Evolutionary conservation across 2,797 vertebrate species (phyloP), one percentile per base, ranked within the genome.

Genomic region (Lepus oiostolus): DNA sequence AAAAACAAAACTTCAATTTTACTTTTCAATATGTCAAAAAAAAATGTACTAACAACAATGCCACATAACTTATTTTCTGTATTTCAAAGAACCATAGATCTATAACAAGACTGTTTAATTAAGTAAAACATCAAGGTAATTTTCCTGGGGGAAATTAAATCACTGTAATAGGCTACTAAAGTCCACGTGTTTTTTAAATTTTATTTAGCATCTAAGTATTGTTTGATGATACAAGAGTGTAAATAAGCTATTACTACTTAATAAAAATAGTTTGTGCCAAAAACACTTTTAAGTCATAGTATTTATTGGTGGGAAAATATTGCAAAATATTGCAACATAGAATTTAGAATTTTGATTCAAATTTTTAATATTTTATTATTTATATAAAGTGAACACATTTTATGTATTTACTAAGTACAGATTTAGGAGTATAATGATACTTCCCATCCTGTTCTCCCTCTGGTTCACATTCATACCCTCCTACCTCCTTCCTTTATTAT

Each of bases 81-180:
- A 74, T 50, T 89, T 86, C 42, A 62, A 86, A 76, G 50, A 88
- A 58, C 11, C 47, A 52, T 19, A 17, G 28, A 21, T 68, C 9
- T 68, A 26, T 7, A 32, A 65, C 60, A 86, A 65, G 0, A 2
- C 7, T 85, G 5, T 1, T 16, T 52, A 82, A 38, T 88, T 74
- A 86, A 79, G 24, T 63, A 58, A 95, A 91, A 89, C 80, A 86
- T 35, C 30, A 28, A 52, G 12, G 10, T 80, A 35, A 84, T 80
- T 94, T 93, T 10, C 16, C 81, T 93, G 85, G n/a, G 32, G 94
- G 60, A 91, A 80, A 93, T 90, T 72, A 60, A 35, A 58, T 74
- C 63, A 68, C 10, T 83, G 12, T 11, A 54, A 7, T 22, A 28
- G 60, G 7, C 1, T 52, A 65, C 87, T 50, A 79, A 74, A 77